phyloP scores from a whole-genome alignment of 2,888 invertebrate genomes.

The Siphlonurus alternatus region DNA sequence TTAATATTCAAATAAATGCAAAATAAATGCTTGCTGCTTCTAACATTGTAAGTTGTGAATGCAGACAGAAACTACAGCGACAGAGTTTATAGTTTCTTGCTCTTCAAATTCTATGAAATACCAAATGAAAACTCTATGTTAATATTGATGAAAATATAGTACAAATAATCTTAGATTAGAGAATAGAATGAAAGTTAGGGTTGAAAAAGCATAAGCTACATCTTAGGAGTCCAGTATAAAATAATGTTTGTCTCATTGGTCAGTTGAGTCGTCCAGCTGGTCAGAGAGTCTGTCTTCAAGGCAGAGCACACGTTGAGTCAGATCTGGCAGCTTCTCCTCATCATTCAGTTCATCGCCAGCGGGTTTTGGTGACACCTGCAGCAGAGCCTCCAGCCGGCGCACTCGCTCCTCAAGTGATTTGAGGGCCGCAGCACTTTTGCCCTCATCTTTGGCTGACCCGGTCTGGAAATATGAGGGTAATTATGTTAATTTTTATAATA shows the following conservation, averaged over 20 bases:
- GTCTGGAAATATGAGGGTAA: not conserved
- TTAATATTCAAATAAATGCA: too few relatives aligned
- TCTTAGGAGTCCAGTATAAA: too few relatives aligned
- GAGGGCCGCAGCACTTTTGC: not conserved
- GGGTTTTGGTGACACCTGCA: not conserved
- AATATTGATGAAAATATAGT: not conserved
- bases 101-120: too few relatives aligned
- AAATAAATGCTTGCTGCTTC: too few relatives aligned
- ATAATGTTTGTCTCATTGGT: not conserved
- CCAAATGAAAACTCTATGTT: not conserved
- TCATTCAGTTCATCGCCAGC: not conserved
- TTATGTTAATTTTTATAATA: not conserved
- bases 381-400: not conserved
- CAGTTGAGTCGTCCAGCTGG: not conserved
- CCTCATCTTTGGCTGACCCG: not conserved
- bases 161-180: not conserved
- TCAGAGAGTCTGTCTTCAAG: not conserved
- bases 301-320: not conserved
- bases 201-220: not conserved
- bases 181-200: not conserved
- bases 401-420: not conserved
- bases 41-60: too few relatives aligned
- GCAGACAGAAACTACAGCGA: too few relatives aligned
- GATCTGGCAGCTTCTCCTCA: not conserved
- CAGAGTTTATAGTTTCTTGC: too few relatives aligned